Evolutionary conservation across 2,888 invertebrate genomes (phyloP).

Genomic region (Parnassius smintheus): DNA sequence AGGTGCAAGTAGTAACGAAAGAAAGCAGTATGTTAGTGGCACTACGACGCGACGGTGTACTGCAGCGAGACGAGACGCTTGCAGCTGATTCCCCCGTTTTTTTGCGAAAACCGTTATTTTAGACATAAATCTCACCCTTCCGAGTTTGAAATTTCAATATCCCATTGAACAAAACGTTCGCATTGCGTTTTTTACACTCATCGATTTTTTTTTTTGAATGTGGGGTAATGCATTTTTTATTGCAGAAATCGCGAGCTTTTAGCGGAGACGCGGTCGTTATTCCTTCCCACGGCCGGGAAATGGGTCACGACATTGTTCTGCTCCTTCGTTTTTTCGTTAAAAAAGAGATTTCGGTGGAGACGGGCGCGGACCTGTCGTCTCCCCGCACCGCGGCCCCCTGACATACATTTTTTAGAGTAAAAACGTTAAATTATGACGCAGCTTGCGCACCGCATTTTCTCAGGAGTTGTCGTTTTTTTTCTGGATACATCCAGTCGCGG

Average conservation of each 20-base stretch:
- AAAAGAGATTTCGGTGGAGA: conserved; percentile 70
- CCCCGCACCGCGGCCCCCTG: conserved; percentile 57
- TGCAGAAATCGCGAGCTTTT: conserved; percentile 54
- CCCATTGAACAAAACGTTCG: conserved; percentile 37
- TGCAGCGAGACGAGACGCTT: conserved; percentile 34
- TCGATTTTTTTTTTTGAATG: conserved; percentile 67
- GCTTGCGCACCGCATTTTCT: conserved; percentile 73
- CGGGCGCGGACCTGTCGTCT: conserved; percentile 61
- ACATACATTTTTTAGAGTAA: conserved; percentile 73
- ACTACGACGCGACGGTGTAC: not conserved
- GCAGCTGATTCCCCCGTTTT: conserved; percentile 69
- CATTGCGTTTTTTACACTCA: conserved; percentile 57
- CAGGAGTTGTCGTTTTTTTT: conserved; percentile 61
- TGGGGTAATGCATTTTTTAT: conserved; percentile 81
- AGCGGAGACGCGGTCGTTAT: conserved; percentile 71
- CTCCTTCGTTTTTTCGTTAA: conserved; percentile 72
- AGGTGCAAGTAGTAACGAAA: not conserved
- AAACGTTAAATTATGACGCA: conserved; percentile 71
- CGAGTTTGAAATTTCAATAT: conserved; percentile 65
- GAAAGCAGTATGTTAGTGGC: not conserved
- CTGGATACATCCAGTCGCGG: conserved; percentile 59
- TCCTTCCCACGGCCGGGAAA: conserved; percentile 80
- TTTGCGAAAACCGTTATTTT: conserved; percentile 78
- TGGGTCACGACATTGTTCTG: conserved; percentile 78
- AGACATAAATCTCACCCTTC: conserved; percentile 78